phyloP scores from a whole-genome alignment of 2,888 invertebrate genomes.

The Heterodera filipjevi region DNA sequence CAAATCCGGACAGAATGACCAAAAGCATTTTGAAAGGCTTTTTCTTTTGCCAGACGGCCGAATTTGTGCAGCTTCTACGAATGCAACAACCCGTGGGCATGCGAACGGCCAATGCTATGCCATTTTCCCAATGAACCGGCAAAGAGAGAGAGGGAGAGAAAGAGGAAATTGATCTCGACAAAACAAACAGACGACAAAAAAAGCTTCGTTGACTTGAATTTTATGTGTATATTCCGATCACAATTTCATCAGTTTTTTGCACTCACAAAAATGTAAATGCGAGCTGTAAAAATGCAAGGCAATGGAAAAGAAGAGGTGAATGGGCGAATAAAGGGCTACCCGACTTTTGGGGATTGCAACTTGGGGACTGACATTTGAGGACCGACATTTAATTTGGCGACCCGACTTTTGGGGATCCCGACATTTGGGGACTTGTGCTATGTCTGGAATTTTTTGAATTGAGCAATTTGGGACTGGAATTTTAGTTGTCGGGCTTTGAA shows the following conservation, averaged over 20 bases:
- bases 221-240: not conserved
- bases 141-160: not conserved
- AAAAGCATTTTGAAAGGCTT: not conserved
- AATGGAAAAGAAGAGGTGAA: not conserved
- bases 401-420: too few species aligned
- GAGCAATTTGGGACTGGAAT: too few species aligned
- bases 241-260: not conserved
- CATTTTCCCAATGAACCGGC: not conserved
- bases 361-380: too few species aligned
- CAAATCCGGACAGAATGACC: not conserved
- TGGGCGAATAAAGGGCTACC: not conserved
- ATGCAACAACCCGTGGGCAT: constrained; percentile 8
- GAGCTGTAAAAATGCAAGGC: not conserved
- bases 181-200: not conserved
- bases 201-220: not conserved
- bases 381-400: too few species aligned
- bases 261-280: not conserved
- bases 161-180: not conserved
- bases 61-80: constrained; percentile 21
- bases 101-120: constrained; percentile 1
- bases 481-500: too few species aligned
- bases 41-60: not conserved
- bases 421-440: too few species aligned
- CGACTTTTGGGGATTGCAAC: too few species aligned
- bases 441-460: too few species aligned